Evolutionary conservation across 2,113 vertebrate species (phyloP), one percentile per base, ranked within the genome.

Genomic region (Deroptyus accipitrinus): DNA sequence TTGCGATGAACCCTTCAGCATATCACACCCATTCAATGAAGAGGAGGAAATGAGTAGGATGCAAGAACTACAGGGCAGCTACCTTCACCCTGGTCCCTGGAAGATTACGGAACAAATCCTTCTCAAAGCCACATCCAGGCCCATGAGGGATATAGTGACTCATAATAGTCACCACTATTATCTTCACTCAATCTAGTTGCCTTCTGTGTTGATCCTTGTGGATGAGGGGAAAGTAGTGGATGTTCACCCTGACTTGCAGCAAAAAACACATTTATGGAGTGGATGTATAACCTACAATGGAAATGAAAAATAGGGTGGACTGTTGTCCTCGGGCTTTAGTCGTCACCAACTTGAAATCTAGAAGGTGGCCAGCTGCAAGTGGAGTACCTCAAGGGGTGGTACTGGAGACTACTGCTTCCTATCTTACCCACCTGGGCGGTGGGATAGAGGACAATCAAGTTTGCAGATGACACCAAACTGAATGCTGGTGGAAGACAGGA

Each of bases 151-250:
- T 41, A 39, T 30, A 4, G 18, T 31, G 49, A 59, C 46, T 8
- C 7, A 1, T 2, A 37, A 68, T 0, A 61, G 17, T 10, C 44
- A 81, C 31, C 55, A 31, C 44, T 17, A 7, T 0, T 7, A 37
- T 5, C 16, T 7, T 2, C 48, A 19, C 18, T 51, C 44, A 11
- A 2, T 6, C 44, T 46, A 18, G 35, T 0, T 83, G 44, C 14
- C 9, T 8, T 35, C n/a, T 46, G 17, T 31, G 42, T 49, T 5
- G 4, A 41, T 7, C 42, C 18, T 6, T 3, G 6, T 1, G 10
- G 57, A 31, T 3, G 9, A 41, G 14, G 11, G 12, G 11, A 69
- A 41, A 79, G 23, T 37, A 93, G 55, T 7, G 6, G 11, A 7
- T 16, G 6, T 8, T 73, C 8, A 73, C 33, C 15, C 35, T 10